Percentiles rank a stretch among this genome's conserved stretches.
Conservation (phyloP, 1,140 invertebrate species). For the Teleopsis dalmanni region DNA sequence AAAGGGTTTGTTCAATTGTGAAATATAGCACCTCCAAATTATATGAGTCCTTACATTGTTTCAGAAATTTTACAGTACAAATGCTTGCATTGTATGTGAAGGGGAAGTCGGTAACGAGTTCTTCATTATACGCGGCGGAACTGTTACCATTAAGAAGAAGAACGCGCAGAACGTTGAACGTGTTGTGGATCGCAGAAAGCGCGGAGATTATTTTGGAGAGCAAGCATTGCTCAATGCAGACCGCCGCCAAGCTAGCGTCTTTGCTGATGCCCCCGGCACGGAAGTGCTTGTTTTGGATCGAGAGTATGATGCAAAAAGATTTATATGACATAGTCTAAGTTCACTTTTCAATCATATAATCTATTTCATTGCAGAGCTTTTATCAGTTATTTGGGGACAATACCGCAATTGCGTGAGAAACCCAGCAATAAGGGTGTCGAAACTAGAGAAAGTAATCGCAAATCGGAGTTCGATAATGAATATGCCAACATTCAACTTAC, state of each 20-base stretch:
- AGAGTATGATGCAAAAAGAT: conserved; percentile 50
- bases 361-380: conserved; percentile 43
- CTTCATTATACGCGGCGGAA: conserved; percentile 89
- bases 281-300: conserved; percentile 84
- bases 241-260: conserved; percentile 78
- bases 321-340: not conserved
- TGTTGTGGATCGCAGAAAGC: conserved; percentile 55
- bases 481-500: conserved; percentile 62
- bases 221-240: conserved; percentile 74
- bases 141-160: conserved; percentile 68
- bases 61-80: conserved; percentile 60
- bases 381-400: conserved; percentile 49
- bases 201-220: conserved; percentile 73
- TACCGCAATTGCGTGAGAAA: conserved; percentile 32
- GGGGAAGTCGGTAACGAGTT: conserved; percentile 93
- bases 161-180: conserved; percentile 51
- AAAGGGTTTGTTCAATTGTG: conserved; percentile 56
- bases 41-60: not conserved
- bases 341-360: not conserved
- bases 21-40: not conserved
- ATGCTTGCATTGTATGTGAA: conserved; percentile 82
- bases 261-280: conserved; percentile 76
- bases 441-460: conserved; percentile 16
- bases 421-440: conserved; percentile 16
- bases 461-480: conserved; percentile 48